phyloP scores from a whole-genome alignment of 2,113 vertebrate genomes.

The Ia io region DNA sequence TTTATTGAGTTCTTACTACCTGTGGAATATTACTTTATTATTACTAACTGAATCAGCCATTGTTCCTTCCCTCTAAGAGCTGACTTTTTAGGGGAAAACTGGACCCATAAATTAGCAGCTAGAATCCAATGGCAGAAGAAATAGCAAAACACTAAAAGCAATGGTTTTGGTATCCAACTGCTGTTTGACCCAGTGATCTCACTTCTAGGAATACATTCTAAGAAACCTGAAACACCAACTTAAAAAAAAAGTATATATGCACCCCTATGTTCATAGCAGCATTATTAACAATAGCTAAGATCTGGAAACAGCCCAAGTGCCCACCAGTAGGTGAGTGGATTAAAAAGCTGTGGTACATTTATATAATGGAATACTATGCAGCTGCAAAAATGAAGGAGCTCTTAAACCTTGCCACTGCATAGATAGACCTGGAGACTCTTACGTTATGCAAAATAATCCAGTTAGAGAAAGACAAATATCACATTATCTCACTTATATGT shows the following conservation, averaged over 20 bases:
- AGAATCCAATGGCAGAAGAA: background rate
- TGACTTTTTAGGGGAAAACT: background rate
- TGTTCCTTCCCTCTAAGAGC: background rate
- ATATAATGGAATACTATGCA: background rate
- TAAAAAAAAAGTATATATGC: background rate
- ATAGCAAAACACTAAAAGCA: background rate
- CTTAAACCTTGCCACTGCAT: background rate
- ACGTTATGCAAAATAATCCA: background rate
- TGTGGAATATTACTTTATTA: background rate
- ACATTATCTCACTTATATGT: background rate
- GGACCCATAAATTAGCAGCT: conserved; percentile 21
- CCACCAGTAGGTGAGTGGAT: too few relatives aligned
- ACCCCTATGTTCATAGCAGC: background rate
- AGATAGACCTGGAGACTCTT: background rate
- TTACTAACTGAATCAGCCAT: background rate
- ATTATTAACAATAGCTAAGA: background rate
- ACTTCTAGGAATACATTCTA: background rate
- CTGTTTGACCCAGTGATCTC: background rate
- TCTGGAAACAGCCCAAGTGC: too few relatives aligned
- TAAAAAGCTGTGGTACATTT: background rate
- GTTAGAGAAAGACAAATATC: background rate
- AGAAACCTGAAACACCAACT: background rate
- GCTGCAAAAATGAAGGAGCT: too few relatives aligned
- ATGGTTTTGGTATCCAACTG: background rate
- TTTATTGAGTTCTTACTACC: background rate